Conservation (phyloP, 1,140 invertebrate species). For the Drosophila elegans region DNA sequence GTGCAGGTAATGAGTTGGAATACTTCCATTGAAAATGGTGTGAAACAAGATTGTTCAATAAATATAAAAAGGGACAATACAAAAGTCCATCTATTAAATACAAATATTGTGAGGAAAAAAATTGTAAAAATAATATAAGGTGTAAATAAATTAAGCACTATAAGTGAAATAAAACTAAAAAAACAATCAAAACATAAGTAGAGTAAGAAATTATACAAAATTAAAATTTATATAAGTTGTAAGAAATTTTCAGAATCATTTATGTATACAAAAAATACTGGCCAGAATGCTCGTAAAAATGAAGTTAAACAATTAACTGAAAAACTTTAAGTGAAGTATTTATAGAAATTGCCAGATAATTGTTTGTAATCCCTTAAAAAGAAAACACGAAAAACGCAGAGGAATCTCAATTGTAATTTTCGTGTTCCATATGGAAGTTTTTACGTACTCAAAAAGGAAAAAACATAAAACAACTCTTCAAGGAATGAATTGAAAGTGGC, state of each 20-base stretch:
- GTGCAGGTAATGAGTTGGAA: slow-evolving; percentile 38
- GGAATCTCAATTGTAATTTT: slow-evolving; percentile 9
- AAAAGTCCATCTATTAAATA: too few species aligned
- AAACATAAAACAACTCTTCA: slow-evolving; percentile 9
- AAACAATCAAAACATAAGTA: too few species aligned
- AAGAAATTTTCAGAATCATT: too few species aligned
- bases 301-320: neutral
- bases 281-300: too few species aligned
- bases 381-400: slow-evolving; percentile 5
- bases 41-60: slow-evolving; percentile 1
- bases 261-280: too few species aligned
- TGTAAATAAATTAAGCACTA: neutral
- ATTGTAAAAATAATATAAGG: slow-evolving; percentile 1
- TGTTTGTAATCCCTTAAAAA: neutral
- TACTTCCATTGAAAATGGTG: slow-evolving; percentile 13
- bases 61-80: neutral
- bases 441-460: slow-evolving; percentile 21
- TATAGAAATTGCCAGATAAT: slow-evolving; percentile 5
- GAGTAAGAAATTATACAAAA: neutral
- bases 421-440: slow-evolving; percentile 11
- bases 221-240: neutral
- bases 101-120: slow-evolving; percentile 5
- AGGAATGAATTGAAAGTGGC: slow-evolving; percentile 35
- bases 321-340: neutral
- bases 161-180: neutral